Evolutionary conservation across 2,113 vertebrate genomes (phyloP), one percentile per base, ranked within the genome.

Genomic region (Echinops telfairi): DNA sequence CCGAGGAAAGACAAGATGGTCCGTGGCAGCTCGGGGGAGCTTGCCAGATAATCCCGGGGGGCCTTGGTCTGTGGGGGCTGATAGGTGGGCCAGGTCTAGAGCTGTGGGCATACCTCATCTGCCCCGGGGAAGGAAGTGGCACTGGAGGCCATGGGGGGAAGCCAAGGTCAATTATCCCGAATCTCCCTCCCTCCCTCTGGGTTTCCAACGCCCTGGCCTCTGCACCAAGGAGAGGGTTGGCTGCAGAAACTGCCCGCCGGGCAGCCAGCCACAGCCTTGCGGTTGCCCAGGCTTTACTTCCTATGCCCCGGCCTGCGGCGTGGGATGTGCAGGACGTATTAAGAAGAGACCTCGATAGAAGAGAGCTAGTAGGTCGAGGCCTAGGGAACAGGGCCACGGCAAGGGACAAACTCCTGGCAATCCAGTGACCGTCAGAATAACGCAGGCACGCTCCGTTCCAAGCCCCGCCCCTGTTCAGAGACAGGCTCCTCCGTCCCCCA

Each of bases 51-150:
- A 64, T 25, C 23, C 80, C 57, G 43, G n/a, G n/a, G 66, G 40
- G 23, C 29, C 3, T 7, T 19, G 0, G 15, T 29, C 73, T 23
- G 62, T 4, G 53, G n/a, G 1, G 3, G 11, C 0, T 11, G 27
- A 62, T 7, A 25, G 64, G 23, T 25, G 66, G 66, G 27, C 66
- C 66, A 2, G 66, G 10, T 10, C 80, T 38, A 23, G 6, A 53
- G 1, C 2, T 0, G 16, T n/a, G 66, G 33, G 25, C 17, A 31
- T 53, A 47, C 15, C 36, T 2, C 12, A 15, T 83, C 71, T 22
- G 58, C 25, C 36, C 64, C 19, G 16, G 20, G n/a, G 78, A 19
- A 80, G 33, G 70, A 29, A 53, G 6, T 53, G 47, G 47, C 47
- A 53, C 47, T 53, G 47, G 47, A 14, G 16, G 78, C 2, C 2